Percentiles rank a stretch among this genome's conserved stretches.
These are phyloP conservation scores for Amphiduros pacificus DNA, from an alignment of 2,888 invertebrate genomes.

Conservation along the genomic window DNA sequence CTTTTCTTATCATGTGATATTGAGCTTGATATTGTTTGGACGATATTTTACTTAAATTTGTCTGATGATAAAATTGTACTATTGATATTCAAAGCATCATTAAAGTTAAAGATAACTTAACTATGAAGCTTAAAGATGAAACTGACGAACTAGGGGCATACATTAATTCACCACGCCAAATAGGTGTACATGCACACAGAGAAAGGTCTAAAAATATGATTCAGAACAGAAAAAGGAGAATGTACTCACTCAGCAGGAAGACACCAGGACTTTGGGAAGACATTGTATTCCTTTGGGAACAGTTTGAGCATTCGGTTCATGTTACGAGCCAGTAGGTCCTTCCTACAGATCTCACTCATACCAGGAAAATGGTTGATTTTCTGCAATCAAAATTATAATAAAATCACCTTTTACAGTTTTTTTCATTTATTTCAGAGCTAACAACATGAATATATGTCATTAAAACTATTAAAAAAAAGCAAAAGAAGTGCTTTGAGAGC, in stretches of 20 bases:
- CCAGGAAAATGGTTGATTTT: conserved; percentile 93
- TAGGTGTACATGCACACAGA: too few species aligned
- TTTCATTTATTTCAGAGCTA: not conserved
- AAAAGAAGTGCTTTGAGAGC: too few species aligned
- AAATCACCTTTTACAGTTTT: too few species aligned
- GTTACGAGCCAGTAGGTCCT: conserved; percentile 85
- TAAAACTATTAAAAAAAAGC: too few species aligned
- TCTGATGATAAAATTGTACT: too few species aligned
- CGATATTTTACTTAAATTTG: too few species aligned
- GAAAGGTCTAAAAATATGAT: not conserved
- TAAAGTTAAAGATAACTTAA: too few species aligned
- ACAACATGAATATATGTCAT: too few species aligned
- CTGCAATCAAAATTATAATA: conserved; percentile 61
- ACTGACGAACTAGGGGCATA: too few species aligned
- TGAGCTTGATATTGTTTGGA: not conserved
- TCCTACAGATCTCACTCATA: conserved; percentile 85
- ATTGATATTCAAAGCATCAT: too few species aligned
- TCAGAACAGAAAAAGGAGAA: not conserved
- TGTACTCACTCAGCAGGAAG: conserved; percentile 83
- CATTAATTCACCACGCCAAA: too few species aligned
- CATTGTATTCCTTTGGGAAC: conserved; percentile 86
- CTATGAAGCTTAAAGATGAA: too few species aligned
- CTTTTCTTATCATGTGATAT: not conserved
- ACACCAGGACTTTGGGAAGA: conserved; percentile 93
- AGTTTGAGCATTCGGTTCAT: conserved; percentile 85